Base-by-base conservation (phyloP, 1,140 invertebrate species). In the Pogonognathellus flavescens region DNA sequence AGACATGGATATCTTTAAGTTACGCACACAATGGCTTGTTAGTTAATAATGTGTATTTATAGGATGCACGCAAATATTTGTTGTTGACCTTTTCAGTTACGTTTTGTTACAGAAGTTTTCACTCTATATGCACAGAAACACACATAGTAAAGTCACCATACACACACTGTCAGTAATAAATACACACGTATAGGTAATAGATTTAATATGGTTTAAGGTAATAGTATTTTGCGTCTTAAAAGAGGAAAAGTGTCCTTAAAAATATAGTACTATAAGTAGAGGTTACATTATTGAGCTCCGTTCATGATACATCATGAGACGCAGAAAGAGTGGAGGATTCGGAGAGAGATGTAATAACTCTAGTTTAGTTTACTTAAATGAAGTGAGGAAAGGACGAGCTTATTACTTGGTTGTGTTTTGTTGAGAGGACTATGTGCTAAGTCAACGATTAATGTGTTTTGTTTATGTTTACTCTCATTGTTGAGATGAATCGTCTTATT, bases 401-500 rank as follows among this genome's bases (percentile, higher is more conserved):
- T 41, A 41, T 41, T 41, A 41, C 62, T 66, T 66, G 22, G 25
- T 18, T 50, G 16, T 76, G 70, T 50, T 49, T 50, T n/a, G 16
- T 49, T 76, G n/a, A 14, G n/a, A 57, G n/a, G 53, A 13, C 16
- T 76, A 76, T 50, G 70, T 76, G 70, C 70, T 76, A 76, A 76
- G 70, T 76, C 70, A 41, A 76, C 70, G 70, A 76, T 76, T 76
- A 76, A 76, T 76, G 70, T 76, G 41, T 76, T 76, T 76, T 76
- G 70, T 76, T 76, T 76, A 76, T 76, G 70, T 76, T 76, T 76
- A 76, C 70, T 31, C 70, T 76, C 70, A 76, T 76, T 76, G 70
- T 76, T 50, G 70, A 76, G 70, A 76, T 31, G 70, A 76, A 49
- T 76, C 70, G 41, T 76, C 70, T 76, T 76, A 76, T 76, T 76